phyloP scores from a whole-genome alignment of 2,888 invertebrate genomes.

The Metacarcinus magister region DNA sequence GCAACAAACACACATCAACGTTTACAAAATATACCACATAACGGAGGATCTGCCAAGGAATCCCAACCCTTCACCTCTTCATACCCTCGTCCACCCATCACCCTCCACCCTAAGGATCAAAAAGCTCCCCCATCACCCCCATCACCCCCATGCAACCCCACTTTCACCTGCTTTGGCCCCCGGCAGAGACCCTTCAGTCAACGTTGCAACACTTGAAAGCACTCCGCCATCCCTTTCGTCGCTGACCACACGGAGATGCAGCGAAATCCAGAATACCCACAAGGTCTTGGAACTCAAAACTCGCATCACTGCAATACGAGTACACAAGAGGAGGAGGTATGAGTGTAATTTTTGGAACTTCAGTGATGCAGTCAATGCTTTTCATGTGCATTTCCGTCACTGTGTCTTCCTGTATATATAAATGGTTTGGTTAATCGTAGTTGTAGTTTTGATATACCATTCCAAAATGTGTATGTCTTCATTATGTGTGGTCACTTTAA shows the following conservation, averaged over 20 bases:
- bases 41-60: background rate
- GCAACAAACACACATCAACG: background rate
- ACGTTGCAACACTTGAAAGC: conserved; percentile 28
- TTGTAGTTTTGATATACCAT: background rate
- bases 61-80: background rate
- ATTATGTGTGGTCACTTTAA: background rate
- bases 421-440: too few relatives aligned
- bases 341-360: background rate
- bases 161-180: background rate
- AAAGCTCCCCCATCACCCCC: background rate
- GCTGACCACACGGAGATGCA: conserved; percentile 8
- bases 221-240: background rate
- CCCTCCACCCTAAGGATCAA: background rate
- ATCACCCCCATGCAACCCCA: background rate
- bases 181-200: background rate
- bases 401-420: too few relatives aligned
- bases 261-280: background rate
- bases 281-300: background rate
- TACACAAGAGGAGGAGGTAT: background rate
- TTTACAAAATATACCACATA: background rate
- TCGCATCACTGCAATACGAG: background rate
- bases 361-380: too few relatives aligned
- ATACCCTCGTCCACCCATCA: background rate
- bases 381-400: too few relatives aligned
- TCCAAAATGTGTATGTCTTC: background rate